Evolutionary conservation across 2,888 invertebrate species (phyloP), one percentile per base, ranked within the genome.

Genomic region (Schizaphis graminum): DNA sequence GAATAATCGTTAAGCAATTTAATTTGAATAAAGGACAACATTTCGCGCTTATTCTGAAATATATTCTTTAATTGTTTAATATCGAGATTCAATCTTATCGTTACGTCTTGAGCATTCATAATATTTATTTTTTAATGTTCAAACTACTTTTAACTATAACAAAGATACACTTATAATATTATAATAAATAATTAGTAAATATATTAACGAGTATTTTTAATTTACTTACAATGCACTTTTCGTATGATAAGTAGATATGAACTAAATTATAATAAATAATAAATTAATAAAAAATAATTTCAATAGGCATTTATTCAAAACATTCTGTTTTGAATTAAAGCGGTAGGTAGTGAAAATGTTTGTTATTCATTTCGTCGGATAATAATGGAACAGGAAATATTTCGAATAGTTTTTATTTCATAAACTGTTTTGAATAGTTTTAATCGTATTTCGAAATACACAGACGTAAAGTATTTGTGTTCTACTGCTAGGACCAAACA

Each of bases 381-480:
- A 21, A 77, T 77, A 77, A 77, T 77, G 35, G 35, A 77, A 77
- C 35, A 77, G 13, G 49, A 26, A 35, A 77, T 91, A 91, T 77
- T 91, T 77, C 41, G 13, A 91, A 53, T 77, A 0, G 24, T 84
- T 35, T 91, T 91, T n/a, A 91, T 77, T 91, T 53, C 53, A 61
- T 91, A 91, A 91, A 91, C 35, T 8, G 77, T 53, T 84, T 77
- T 91, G 77, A 67, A 91, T 77, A 77, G 77, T 84, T 77, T 88
- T 53, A 41, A 53, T 84, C 91, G 91, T 26, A 26, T 26, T 89
- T 91, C 35, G 53, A 41, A 84, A 41, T 77, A 53, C 13, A 77
- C 77, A 24, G 77, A 84, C 21, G 44, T 91, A 85, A 85, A 56
- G 44, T n/a, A 91, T 91, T 84, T 91, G 84, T 86, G 56, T 57